Base-by-base conservation (phyloP, 1,140 invertebrate genomes). In the Rhagoletis pomonella region DNA sequence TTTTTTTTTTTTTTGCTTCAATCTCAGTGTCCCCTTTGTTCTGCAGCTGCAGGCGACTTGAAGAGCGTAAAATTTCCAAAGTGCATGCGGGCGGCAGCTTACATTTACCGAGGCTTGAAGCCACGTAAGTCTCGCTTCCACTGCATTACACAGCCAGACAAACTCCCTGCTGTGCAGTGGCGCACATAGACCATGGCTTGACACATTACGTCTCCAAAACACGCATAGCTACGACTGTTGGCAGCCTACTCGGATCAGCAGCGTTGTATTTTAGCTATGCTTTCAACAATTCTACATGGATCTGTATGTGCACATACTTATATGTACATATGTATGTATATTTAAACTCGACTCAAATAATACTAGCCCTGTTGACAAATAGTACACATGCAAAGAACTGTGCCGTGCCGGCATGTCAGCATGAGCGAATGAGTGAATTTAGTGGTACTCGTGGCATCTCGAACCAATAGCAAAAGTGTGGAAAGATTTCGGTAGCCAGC, bases 391-490 rank as follows among this genome's bases (percentile, higher is more conserved):
- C 44, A 2, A 62, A 42, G 73, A 73, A 73, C 47, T 42, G 42
- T n/a, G 44, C 42, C 73, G 42, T n/a, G 44, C 42, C 73, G 17
- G 17, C 50, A 47, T 17, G 19, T 55, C 73, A 55, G 17, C 47
- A 6, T 55, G 6, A 55, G 73, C 73, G 73, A 81, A 81, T 81
- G 47, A 81, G 47, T 81, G 73, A 81, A 81, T 81, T 81, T 55
- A 81, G 73, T 55, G 73, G 73, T 77, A 47, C 47, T 81, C 73
- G 50, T 81, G 73, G 14, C 73, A 81, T 19, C 19, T 81, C 44
- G 17, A 55, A 55, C 19, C 47, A 81, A 81, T n/a, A 12, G n/a
- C 47, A 81, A 67, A 29, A 58, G 73, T 58, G 73, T 55, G n/a
- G 47, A 81, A 55, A 55, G 73, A 47, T 81, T 44, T 81, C n/a